These are phyloP conservation scores for Pseudocheirus occidentalis DNA, from an alignment of 2,797 vertebrate species.

Conservation along the genomic window DNA sequence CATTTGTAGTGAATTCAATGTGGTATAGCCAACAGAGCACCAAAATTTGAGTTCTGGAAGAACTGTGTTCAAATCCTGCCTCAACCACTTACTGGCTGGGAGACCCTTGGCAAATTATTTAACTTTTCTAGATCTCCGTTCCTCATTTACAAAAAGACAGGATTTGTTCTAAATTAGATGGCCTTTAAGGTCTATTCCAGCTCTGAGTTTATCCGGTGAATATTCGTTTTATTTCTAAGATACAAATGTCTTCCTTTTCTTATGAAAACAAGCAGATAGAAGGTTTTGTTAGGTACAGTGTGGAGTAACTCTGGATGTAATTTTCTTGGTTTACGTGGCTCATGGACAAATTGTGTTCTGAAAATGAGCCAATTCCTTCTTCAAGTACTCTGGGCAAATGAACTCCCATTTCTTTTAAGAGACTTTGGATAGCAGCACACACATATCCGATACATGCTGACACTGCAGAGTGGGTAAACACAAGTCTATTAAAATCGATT, in stretches of 20 bases:
- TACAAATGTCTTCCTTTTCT: neutral
- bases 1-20: neutral
- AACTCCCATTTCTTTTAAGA: slow-evolving; percentile 16
- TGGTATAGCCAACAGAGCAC: neutral
- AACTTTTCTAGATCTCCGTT: slow-evolving; percentile 2
- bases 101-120: neutral
- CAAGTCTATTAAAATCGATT: neutral
- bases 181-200: neutral
- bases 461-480: neutral
- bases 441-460: neutral
- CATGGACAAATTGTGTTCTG: neutral
- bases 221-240: neutral
- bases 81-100: neutral
- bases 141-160: neutral
- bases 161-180: neutral
- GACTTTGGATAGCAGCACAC: neutral
- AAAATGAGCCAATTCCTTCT: neutral
- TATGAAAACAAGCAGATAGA: neutral
- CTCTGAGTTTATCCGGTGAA: neutral
- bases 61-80: neutral
- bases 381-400: neutral
- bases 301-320: neutral
- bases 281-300: neutral
- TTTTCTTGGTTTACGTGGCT: slow-evolving; percentile 3
- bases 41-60: neutral